phyloP scores from a whole-genome alignment of 1,140 invertebrate genomes.

The Aphelenchoides besseyi region DNA sequence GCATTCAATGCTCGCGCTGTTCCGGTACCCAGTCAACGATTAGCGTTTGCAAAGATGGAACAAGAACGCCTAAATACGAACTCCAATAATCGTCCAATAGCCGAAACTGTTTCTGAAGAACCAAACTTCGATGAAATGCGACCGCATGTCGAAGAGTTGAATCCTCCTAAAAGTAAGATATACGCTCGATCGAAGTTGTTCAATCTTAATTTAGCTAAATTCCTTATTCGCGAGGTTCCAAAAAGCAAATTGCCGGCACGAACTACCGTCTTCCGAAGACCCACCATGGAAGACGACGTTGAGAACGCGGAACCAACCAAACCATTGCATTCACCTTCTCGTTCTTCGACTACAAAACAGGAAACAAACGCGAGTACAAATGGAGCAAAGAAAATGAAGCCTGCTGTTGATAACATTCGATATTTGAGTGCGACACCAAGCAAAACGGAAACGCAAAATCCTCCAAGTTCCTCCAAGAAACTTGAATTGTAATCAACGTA shows the following conservation, averaged over 20 bases:
- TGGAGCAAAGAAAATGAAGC: constrained; percentile 13
- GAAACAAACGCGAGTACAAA: neutral
- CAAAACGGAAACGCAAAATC: neutral
- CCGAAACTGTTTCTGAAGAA: constrained; percentile 8
- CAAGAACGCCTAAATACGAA: constrained; percentile 38
- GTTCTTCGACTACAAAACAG: neutral
- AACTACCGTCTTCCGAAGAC: neutral
- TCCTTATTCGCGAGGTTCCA: constrained; percentile 38
- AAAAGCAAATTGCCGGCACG: constrained; percentile 21
- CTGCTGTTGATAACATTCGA: constrained; percentile 44
- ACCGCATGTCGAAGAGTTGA: constrained; percentile 47
- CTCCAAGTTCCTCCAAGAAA: neutral
- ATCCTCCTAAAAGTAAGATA: constrained; percentile 42
- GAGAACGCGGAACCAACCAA: constrained; percentile 31
- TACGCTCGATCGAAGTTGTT: constrained; percentile 29
- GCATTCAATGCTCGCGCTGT: constrained; percentile 47
- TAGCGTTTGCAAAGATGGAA: constrained; percentile 57
- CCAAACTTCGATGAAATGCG: constrained; percentile 30
- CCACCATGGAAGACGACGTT: neutral
- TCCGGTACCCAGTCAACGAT: constrained; percentile 58
- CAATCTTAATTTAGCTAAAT: constrained; percentile 41
- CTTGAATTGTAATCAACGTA: constrained; percentile 18
- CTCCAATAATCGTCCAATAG: constrained; percentile 21
- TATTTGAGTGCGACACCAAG: constrained; percentile 39
- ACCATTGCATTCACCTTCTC: constrained; percentile 18